A percentile compares a stretch with the other conserved stretches of the same genome.
phyloP scores from a whole-genome alignment of 2,888 invertebrate species.

The Drosophila subsilvestris region DNA sequence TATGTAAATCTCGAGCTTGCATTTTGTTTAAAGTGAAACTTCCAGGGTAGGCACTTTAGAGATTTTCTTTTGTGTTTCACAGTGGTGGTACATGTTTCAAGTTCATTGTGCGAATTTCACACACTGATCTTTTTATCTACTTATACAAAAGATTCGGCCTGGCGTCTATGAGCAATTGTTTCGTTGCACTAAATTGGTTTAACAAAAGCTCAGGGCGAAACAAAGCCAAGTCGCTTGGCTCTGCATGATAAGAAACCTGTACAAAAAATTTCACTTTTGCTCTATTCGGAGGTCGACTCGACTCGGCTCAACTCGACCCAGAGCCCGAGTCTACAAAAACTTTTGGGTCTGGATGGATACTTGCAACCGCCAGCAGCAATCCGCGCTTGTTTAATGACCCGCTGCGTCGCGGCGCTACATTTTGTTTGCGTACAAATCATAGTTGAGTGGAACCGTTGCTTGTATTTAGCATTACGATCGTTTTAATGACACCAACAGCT shows the following conservation, averaged over 20 bases:
- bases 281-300: not conserved
- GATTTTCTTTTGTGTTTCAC: constrained; percentile 26
- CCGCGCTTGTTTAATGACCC: constrained; percentile 11
- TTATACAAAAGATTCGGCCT: constrained; percentile 43
- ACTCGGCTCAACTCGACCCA: constrained; percentile 1
- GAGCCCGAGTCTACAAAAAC: constrained; percentile 1
- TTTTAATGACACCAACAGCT: constrained; percentile 20
- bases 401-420: not conserved
- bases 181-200: constrained; percentile 13
- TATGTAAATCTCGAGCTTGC: not conserved
- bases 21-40: constrained; percentile 39
- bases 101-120: constrained; percentile 71
- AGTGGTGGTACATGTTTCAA: constrained; percentile 63
- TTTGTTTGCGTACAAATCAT: constrained; percentile 2
- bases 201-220: constrained; percentile 22
- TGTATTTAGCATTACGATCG: constrained; percentile 16
- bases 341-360: constrained; percentile 6
- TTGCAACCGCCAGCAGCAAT: constrained; percentile 1
- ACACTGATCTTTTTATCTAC: constrained; percentile 53
- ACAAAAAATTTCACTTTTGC: constrained; percentile 62
- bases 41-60: not conserved
- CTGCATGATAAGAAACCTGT: constrained; percentile 49
- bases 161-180: constrained; percentile 51
- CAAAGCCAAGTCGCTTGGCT: constrained; percentile 22
- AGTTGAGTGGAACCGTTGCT: constrained; percentile 6